Conservation (phyloP, 2,888 invertebrate species). For the Papilio demoleus region DNA sequence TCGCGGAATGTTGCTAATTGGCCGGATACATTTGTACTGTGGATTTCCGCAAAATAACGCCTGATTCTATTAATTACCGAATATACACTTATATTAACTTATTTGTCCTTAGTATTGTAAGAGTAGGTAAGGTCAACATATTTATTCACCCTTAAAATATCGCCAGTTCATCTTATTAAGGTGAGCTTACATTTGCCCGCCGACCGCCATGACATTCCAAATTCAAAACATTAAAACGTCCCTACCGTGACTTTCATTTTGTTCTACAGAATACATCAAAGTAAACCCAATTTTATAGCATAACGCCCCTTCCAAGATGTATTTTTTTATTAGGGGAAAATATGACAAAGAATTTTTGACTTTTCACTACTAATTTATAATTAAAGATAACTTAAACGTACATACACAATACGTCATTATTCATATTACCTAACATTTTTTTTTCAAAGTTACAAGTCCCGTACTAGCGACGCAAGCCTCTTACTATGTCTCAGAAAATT, state of each 20-base stretch:
- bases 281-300: background rate
- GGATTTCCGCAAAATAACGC: no score
- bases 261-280: constrained; percentile 8
- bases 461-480: no score
- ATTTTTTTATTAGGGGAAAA: background rate
- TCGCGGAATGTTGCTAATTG: no score
- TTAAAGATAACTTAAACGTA: no score
- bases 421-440: no score
- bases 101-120: no score
- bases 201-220: constrained; percentile 24
- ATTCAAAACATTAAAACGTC: constrained; percentile 22
- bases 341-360: background rate
- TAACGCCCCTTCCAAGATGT: background rate
- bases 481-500: no score
- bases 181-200: constrained; percentile 16
- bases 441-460: no score
- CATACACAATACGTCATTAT: no score
- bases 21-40: no score
- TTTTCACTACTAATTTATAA: background rate
- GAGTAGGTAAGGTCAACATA: background rate
- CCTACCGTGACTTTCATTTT: constrained; percentile 22
- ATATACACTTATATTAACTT: no score
- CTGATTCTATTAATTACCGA: no score
- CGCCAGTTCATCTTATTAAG: constrained; percentile 32
- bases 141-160: constrained; percentile 14